Evolutionary conservation across 2,113 vertebrate species (phyloP).

Genomic region (Cololabis saira): DNA sequence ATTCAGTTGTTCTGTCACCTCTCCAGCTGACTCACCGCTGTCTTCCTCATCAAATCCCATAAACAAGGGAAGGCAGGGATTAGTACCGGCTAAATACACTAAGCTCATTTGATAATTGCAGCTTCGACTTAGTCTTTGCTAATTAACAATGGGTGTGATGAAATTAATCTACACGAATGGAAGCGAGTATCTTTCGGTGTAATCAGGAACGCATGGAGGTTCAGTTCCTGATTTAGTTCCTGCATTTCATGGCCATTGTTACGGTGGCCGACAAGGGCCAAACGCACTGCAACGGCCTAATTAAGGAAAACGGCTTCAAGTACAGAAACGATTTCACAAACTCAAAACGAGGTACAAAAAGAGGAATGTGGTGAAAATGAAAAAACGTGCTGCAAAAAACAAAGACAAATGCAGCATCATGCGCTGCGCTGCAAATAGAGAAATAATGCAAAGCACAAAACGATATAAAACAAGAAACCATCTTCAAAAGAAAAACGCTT

Average conservation of each 20-base stretch:
- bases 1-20: slow-evolving; percentile 66
- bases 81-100: slow-evolving; percentile 64
- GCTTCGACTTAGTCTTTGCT: slow-evolving; percentile 61
- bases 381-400: no score
- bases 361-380: no score
- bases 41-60: slow-evolving; percentile 63
- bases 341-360: no score
- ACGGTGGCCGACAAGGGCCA: no score
- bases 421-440: no score
- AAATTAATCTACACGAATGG: slow-evolving; percentile 65
- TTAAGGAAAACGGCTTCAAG: no score
- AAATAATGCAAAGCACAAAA: no score
- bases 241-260: slow-evolving; percentile 18
- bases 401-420: no score
- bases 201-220: slow-evolving; percentile 37
- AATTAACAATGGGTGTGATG: slow-evolving; percentile 67
- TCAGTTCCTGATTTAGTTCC: slow-evolving; percentile 20
- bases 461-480: no score
- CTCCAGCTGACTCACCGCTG: slow-evolving; percentile 66
- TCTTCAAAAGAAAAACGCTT: no score
- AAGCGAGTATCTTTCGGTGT: slow-evolving; percentile 37
- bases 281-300: no score
- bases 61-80: slow-evolving; percentile 68
- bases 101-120: slow-evolving; percentile 70
- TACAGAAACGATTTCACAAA: no score